Evolutionary conservation across 2,888 invertebrate genomes (phyloP).

Genomic region (Plutella xylostella): DNA sequence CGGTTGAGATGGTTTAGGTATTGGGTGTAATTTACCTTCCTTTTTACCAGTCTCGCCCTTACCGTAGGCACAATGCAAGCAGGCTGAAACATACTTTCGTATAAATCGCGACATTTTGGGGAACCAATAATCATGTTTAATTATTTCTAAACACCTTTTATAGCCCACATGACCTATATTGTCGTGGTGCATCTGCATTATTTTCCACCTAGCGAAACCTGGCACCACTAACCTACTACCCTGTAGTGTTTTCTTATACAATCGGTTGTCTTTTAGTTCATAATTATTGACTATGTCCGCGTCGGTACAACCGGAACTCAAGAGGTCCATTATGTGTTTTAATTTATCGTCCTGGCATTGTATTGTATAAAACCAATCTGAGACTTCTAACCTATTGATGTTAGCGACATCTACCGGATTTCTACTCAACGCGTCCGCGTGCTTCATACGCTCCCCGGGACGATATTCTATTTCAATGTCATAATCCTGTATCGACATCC

Average conservation of each 20-base stretch:
- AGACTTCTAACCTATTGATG: constrained; percentile 4
- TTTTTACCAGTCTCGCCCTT: constrained; percentile 22
- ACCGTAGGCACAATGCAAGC: constrained; percentile 26
- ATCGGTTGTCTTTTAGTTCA: constrained; percentile 12
- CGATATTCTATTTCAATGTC: constrained; percentile 3
- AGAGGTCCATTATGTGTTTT: constrained; percentile 11
- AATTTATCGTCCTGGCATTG: constrained; percentile 3
- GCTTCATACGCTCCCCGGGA: constrained; percentile 1
- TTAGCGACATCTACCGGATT: neutral
- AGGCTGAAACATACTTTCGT: constrained; percentile 22
- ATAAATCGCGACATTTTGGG: constrained; percentile 23
- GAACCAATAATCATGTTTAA: constrained; percentile 29
- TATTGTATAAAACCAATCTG: constrained; percentile 19
- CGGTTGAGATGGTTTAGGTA: constrained; percentile 19
- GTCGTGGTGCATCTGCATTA: constrained; percentile 28
- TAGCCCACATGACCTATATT: constrained; percentile 27
- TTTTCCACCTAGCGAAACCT: constrained; percentile 22
- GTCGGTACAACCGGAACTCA: neutral
- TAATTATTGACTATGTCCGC: constrained; percentile 8
- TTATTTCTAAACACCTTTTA: constrained; percentile 20
- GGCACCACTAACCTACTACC: constrained; percentile 26
- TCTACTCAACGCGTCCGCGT: constrained; percentile 5
- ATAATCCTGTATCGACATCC: constrained; percentile 3
- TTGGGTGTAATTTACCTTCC: constrained; percentile 17
- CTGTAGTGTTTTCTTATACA: constrained; percentile 19